Evolutionary conservation across 2,888 invertebrate species (phyloP), one percentile per base, ranked within the genome.

Genomic region (Phengaris alcon): DNA sequence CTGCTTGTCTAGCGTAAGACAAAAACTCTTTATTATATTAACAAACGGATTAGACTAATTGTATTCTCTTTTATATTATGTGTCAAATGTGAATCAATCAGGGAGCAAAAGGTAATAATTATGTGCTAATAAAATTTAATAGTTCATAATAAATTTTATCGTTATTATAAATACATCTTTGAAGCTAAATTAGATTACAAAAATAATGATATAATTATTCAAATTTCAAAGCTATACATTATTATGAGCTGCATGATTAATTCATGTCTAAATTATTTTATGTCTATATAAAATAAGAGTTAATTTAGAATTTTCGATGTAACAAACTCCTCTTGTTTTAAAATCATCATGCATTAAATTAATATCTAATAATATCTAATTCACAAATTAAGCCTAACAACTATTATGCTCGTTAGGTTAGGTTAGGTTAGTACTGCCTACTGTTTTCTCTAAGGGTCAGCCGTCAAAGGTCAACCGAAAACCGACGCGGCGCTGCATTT

Each of bases 81-180:
- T 70, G 48, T 70, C 51, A 48, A 51, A 12, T 52, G 15, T 64
- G 8, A 22, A 72, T 22, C 72, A 54, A 72, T 54, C 72, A 72
- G 54, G 70, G 10, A 15, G 48, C 69, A 51, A 70, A 22, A 12
- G n/a, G 48, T 51, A 10, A 35, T 54, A 7, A 72, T 54, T 13
- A 64, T 72, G 35, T 35, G 12, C 52, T 4, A 22, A 72, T 72
- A 52, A 72, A 52, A 15, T 54, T 54, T 72, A 46, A 35, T 72
- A 72, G 72, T 22, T 35, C 22, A 70, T 70, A 51, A 72, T 72
- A 54, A 44, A 72, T 72, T 52, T 72, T 72, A 72, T 72, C 15
- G 51, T 72, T 54, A 54, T 22, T 69, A 48, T 51, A 51, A 12
- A 35, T 54, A 54, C 54, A 35, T 35, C 7, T 22, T 54, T 54